phyloP scores from a whole-genome alignment of 1,140 invertebrate genomes.

The Drosophila elegans region DNA sequence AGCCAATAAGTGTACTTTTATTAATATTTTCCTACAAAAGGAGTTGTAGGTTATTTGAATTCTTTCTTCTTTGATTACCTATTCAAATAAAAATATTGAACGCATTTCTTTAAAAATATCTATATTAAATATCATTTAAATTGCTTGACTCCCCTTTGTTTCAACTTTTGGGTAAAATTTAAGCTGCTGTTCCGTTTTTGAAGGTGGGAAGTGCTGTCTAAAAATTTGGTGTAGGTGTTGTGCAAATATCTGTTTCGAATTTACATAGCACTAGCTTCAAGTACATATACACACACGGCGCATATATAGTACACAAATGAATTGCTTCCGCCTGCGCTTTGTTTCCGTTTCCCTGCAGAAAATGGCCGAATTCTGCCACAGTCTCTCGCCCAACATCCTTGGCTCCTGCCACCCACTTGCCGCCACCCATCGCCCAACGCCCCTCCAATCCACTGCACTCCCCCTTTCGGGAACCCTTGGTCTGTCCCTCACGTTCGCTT shows the following conservation, averaged over 20 bases:
- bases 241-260: slow-evolving; percentile 43
- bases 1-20: too few species aligned
- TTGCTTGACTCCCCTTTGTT: not conserved
- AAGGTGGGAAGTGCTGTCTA: not conserved
- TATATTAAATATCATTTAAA: too few species aligned
- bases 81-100: too few species aligned
- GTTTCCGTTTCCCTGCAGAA: slow-evolving; percentile 63
- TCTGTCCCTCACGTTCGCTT: slow-evolving; percentile 35
- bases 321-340: slow-evolving; percentile 73
- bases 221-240: slow-evolving; percentile 28
- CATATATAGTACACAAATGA: slow-evolving; percentile 56
- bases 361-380: slow-evolving; percentile 53
- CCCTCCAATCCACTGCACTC: not conserved
- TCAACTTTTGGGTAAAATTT: not conserved
- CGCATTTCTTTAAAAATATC: too few species aligned
- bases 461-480: not conserved
- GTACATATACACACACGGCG: slow-evolving; percentile 30
- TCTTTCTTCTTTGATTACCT: too few species aligned
- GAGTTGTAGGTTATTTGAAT: too few species aligned
- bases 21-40: too few species aligned
- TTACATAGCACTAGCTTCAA: slow-evolving; percentile 51
- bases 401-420: not conserved
- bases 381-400: slow-evolving; percentile 29
- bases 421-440: not conserved
- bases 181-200: not conserved